Conservation (phyloP, 2,888 invertebrate species). For the Volucella inanis region DNA sequence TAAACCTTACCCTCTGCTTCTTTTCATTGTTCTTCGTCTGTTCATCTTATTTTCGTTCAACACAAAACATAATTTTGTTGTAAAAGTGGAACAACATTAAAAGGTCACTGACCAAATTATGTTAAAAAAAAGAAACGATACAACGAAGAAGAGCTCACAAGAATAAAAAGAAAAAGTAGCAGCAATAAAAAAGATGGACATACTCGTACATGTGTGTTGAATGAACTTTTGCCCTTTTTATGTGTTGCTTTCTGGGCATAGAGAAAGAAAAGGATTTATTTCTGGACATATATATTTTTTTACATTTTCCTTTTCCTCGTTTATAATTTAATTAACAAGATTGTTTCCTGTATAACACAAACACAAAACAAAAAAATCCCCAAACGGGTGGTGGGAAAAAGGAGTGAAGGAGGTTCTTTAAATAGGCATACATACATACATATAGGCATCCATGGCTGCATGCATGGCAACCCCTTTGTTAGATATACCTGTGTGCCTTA, state of each 20-base stretch:
- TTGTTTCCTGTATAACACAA: conserved; percentile 70
- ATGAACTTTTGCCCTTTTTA: conserved; percentile 75
- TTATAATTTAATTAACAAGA: conserved; percentile 74
- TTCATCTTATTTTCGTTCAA: conserved; percentile 15
- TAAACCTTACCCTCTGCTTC: conserved; percentile 22
- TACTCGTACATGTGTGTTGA: conserved; percentile 55
- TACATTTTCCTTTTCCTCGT: conserved; percentile 43
- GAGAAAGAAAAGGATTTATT: conserved; percentile 72
- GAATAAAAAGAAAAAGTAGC: conserved; percentile 32
- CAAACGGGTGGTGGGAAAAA: conserved; percentile 58
- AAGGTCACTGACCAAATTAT: conserved; percentile 83
- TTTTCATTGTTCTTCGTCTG: conserved; percentile 33
- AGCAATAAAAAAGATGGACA: conserved; percentile 45
- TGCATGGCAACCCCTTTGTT: too few relatives aligned
- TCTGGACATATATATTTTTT: conserved; percentile 48
- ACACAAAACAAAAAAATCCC: conserved; percentile 4
- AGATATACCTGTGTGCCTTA: conserved; percentile 56
- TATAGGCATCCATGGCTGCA: neutral
- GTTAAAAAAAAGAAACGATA: conserved; percentile 58
- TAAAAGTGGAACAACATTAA: conserved; percentile 76
- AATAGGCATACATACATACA: neutral
- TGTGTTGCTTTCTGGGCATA: conserved; percentile 40
- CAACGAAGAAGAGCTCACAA: conserved; percentile 22
- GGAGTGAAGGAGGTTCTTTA: conserved; percentile 54
- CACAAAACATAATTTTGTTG: conserved; percentile 70